These are phyloP conservation scores for Salvelinus fontinalis DNA, from an alignment of 2,113 vertebrate species.

Conservation along the genomic window DNA sequence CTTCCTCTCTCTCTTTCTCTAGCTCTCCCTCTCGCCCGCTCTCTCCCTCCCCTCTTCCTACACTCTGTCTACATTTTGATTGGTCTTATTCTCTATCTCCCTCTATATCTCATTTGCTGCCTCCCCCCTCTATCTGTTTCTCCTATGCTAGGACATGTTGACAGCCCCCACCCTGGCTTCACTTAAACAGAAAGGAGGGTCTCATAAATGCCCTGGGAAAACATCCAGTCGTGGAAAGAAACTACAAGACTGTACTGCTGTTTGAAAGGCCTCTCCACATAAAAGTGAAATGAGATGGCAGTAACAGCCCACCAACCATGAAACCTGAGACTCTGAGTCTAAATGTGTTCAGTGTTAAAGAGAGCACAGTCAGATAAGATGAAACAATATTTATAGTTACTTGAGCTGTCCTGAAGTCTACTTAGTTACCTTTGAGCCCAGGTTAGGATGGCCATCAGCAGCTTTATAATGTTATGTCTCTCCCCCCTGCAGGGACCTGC, in stretches of 20 bases:
- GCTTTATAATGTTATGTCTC: not conserved
- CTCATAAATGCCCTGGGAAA: conserved; percentile 6
- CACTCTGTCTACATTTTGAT: not conserved
- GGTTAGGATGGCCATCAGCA: too few relatives aligned
- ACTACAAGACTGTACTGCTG: conserved; percentile 10
- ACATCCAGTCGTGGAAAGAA: not conserved
- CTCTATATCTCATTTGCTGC: not conserved
- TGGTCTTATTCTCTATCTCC: not conserved
- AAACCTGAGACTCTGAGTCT: not conserved
- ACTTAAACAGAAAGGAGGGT: not conserved
- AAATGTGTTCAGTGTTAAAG: not conserved
- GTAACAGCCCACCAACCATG: not conserved
- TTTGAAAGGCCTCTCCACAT: conserved; percentile 13
- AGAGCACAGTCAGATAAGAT: not conserved
- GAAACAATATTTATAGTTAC: not conserved
- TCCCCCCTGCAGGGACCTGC: conserved; percentile 79
- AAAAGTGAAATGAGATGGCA: conserved; percentile 7
- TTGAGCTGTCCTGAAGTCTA: not conserved
- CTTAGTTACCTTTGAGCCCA: not conserved
- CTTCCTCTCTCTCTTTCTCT: not conserved
- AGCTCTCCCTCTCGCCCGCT: not conserved
- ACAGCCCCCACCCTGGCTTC: not conserved
- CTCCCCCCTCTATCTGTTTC: not conserved
- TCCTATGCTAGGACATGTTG: not conserved
- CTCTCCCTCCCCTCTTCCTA: not conserved